Evolutionary conservation across 1,140 invertebrate species (phyloP), one percentile per base, ranked within the genome.

Genomic region (Bombus superbus): DNA sequence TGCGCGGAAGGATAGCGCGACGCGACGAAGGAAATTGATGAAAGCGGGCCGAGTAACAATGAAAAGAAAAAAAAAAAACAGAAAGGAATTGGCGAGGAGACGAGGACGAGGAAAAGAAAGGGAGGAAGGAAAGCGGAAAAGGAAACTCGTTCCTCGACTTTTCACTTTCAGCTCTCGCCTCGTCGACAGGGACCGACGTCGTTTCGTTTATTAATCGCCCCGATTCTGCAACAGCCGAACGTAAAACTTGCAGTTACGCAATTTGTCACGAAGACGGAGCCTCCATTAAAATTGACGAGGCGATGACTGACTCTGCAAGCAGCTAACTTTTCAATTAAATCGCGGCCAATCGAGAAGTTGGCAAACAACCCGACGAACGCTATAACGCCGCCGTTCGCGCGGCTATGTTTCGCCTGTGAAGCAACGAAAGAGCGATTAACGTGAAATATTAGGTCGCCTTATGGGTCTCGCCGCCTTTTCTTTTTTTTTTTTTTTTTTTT

Each of bases 201-300:
- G 76, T 85, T 85, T 85, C 75, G 76, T 85, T 85, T 80, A 85
- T 85, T 85, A 85, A 85, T 85, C 76, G 66, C 69, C 83, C 28
- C 66, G 77, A 85, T 85, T 53, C 40, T 66, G 64, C 76, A 85
- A 81, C 66, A 73, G 57, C 32, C 77, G 77, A 81, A 73, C 40
- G 64, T 81, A 72, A 85, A 85, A 73, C 66, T 85, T 73, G 83
- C 42, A 72, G 82, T 69, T 78, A 69, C 82, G 82, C 82, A 78
- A 83, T 83, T 83, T 78, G 75, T 83, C 82, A 78, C 64, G 64
- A 47, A 32, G 28, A 32, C 64, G 44, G n/a, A n/a, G 47, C 69
- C 59, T 47, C n/a, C 59, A 59, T 78, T 83, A 78, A 78, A 78
- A 83, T 83, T 78, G 82, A 78, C 82, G 82, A 44, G 66, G 74